Evolutionary conservation across 2,113 vertebrate species (phyloP).

Genomic region (Notarius quadriscutis): DNA sequence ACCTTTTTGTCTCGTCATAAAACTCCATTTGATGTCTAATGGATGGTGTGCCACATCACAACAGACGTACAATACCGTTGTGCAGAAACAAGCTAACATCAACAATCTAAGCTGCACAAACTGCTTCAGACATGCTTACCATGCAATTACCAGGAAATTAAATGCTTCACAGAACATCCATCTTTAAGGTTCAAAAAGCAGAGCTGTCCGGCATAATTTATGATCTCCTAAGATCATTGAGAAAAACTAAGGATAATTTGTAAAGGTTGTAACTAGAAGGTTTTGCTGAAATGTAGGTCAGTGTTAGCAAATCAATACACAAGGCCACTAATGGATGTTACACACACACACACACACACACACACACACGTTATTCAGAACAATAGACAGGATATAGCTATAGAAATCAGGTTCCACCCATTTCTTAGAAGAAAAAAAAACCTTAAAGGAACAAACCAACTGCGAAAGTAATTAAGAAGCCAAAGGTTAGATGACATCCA

Average conservation of each 20-base stretch:
- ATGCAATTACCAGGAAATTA: constrained; percentile 34
- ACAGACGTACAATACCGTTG: background rate
- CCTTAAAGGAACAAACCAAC: background rate
- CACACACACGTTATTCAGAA: background rate
- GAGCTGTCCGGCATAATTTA: background rate
- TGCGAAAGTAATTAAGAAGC: background rate
- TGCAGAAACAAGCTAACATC: constrained; percentile 1
- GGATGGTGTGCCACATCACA: constrained; percentile 23
- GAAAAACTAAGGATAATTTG: background rate
- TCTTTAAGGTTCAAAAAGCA: background rate
- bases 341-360: constrained; percentile 4
- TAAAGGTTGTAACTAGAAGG: background rate
- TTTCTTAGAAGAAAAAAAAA: background rate
- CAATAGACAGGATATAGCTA: constrained; percentile 5
- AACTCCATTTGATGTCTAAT: constrained; percentile 38
- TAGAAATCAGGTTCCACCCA: background rate
- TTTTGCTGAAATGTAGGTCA: constrained; percentile 25
- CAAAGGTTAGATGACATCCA: background rate
- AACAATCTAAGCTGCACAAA: constrained; percentile 10
- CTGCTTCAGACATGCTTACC: background rate
- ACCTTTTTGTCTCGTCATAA: constrained; percentile 17
- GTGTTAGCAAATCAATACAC: constrained; percentile 22
- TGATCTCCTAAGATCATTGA: background rate
- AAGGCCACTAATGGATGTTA: background rate
- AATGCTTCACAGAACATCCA: background rate